Base-by-base conservation (phyloP, 2,113 vertebrate genomes). In the Lepisosteus oculatus region DNA sequence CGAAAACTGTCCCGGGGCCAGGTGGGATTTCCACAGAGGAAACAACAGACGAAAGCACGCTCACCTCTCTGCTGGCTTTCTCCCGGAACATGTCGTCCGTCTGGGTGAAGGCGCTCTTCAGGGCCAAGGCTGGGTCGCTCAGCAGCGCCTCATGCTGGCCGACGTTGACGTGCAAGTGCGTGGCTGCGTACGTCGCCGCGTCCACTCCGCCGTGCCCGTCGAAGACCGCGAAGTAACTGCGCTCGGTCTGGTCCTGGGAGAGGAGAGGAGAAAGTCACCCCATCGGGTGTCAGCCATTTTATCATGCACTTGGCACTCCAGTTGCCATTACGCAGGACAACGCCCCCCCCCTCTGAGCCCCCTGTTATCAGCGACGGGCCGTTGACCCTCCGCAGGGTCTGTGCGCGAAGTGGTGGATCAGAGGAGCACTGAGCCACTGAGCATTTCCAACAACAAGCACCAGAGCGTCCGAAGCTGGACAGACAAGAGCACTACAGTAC, bases 131-230 rank as follows among this genome's bases (percentile, higher is more conserved):
- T 0, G 93, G 80, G 76, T 95, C 89, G 0, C 86, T 86, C 73
- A 74, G 69, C 72, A 98, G 84, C 4, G 76, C 84, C 51, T 91
- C 81, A 14, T 89, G 93, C 64, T 84, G 85, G 68, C 93, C 92
- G 0, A 96, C 79, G 0, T 84, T 80, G 0, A 95, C 78, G 1
- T 98, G 97, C 42, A 98, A 85, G 13, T 98, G 96, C 8, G 90
- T 88, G 12, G 96, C 92, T 0, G 93, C 90, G 0, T 91, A 99
- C 56, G 83, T 87, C 3, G 96, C 96, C 0, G 97, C 96, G 0
- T 98, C 97, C 45, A 95, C 88, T 0, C 97, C 97, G 42, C 95
- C 96, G 0, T 99, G 97, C 12, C 97, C 97, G 0, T 99, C 97
- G 42, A 98, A 98, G 55, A 99, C 93, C 0, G 95, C 97, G 0